These are phyloP conservation scores for Urocitellus parryii DNA, from an alignment of 2,113 vertebrate genomes.

Conservation along the genomic window DNA sequence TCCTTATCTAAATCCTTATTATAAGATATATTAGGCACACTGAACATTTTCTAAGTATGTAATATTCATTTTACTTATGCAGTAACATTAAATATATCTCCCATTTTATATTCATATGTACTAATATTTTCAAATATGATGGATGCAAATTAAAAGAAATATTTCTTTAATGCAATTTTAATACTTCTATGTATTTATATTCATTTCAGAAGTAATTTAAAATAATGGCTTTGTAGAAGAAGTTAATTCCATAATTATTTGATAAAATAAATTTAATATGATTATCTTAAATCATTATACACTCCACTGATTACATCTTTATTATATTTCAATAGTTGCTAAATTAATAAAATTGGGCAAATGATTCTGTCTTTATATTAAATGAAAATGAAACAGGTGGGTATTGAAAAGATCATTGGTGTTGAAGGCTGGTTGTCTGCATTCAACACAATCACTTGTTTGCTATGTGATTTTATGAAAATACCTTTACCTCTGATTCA, in stretches of 20 bases:
- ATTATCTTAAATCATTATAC: not conserved
- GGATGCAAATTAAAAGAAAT: not conserved
- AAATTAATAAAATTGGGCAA: slow-evolving; percentile 33
- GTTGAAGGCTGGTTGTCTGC: not conserved
- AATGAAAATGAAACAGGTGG: not conserved
- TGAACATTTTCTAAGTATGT: not conserved
- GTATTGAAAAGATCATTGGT: not conserved
- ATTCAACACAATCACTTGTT: not conserved
- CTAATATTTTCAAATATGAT: not conserved
- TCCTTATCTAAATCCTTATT: not conserved
- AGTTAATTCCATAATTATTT: not conserved
- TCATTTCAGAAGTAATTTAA: slow-evolving; percentile 3
- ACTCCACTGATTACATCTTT: not conserved
- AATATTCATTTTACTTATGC: not conserved
- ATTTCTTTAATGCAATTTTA: not conserved
- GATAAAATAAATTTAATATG: not conserved
- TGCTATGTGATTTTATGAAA: not conserved
- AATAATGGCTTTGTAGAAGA: not conserved
- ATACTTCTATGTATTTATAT: not conserved
- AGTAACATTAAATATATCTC: not conserved
- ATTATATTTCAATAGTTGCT: not conserved
- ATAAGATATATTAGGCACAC: not conserved
- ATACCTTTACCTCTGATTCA: not conserved
- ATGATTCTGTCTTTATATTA: not conserved
- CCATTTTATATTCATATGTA: not conserved